Base-by-base conservation (phyloP, 1,140 invertebrate species). In the Nasonia giraulti region DNA sequence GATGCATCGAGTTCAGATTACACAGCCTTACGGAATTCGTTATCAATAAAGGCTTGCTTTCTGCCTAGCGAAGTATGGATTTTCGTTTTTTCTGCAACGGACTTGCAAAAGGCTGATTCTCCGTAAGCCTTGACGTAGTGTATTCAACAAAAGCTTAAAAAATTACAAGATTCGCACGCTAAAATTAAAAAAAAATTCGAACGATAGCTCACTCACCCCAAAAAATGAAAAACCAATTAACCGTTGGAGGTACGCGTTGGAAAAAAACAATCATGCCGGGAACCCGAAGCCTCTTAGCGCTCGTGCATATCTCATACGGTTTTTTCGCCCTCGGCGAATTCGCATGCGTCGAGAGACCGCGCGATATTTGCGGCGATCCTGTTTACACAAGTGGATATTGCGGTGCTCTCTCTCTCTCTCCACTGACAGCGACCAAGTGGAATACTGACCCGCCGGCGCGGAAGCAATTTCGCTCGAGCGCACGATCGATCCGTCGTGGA, bases 301-400 rank as follows among this genome's bases (percentile, higher is more conserved):
- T 62, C 55, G 6, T 17, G 55, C 55, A 62, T 62, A 69, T 14
- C 62, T 23, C 37, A 23, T 44, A 12, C 20, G 17, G 17, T 40
- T 44, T 37, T 80, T 68, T 23, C 27, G 37, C 40, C 62, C 11
- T 0, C 14, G 79, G 68, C 23, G 27, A 27, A 73, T 81, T 85
- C 50, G 47, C 79, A 87, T 44, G 79, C 85, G 82, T 23, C 0
- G 31, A 5, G 27, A 23, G 27, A 23, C 5, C 20, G 4, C 85
- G 84, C 73, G 87, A 88, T 91, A 89, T 91, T 89, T 89, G 86
- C 81, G 80, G 84, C 71, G 79, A 86, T 87, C 78, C 78, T 89
- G 87, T 91, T 90, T 89, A 88, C 87, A 87, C 84, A 85, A 89
- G 85, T 88, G 88, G 86, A 90, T 91, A 89, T 88, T 88, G 87